Base-by-base conservation (phyloP, 2,113 vertebrate genomes). In the Henicopernis longicauda region DNA sequence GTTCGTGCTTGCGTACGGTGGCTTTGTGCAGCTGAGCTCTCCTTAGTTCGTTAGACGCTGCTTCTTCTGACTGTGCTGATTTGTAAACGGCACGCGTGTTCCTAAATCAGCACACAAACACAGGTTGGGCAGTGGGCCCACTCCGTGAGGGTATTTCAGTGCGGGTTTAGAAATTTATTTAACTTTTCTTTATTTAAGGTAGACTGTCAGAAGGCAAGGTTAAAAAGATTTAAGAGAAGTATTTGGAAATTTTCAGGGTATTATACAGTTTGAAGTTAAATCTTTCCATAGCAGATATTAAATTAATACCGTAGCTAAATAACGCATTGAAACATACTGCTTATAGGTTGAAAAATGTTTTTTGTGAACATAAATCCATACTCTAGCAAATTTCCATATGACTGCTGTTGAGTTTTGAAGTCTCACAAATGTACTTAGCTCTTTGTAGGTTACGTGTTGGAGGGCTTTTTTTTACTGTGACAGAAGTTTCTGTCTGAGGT, bases 21-120 rank as follows among this genome's bases (percentile, higher is more conserved):
- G n/a, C 26, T 11, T 49, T 7, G 71, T 27, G n/a, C 32, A 3
- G 45, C 23, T 21, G 0, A 52, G 1, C 16, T 55, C 6, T 4
- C 20, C 36, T 3, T 18, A 1, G 32, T 29, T 52, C 0, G 2
- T 12, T 21, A 34, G 21, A 11, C 4, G 5, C 58, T 7, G 17
- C 7, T 25, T 8, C 32, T 44, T 19, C 9, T 21, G 45, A 13
- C 31, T 26, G 6, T 5, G 0, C 13, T 12, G 22, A 7, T 59
- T 19, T 61, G 17, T 45, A 67, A 45, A 16, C 25, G 40, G 13
- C 7, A 2, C 11, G 36, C 2, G 2, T 18, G 27, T 21, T n/a
- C 31, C 20, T 52, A 55, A 13, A 14, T 66, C 45, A 10, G 13
- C 13, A 3, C 47, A 3, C 2, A 25, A 32, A 2, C 27, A 6